Conservation (phyloP, 92 coral and sea anemone genomes). For the Palythoa heliodiscus region DNA sequence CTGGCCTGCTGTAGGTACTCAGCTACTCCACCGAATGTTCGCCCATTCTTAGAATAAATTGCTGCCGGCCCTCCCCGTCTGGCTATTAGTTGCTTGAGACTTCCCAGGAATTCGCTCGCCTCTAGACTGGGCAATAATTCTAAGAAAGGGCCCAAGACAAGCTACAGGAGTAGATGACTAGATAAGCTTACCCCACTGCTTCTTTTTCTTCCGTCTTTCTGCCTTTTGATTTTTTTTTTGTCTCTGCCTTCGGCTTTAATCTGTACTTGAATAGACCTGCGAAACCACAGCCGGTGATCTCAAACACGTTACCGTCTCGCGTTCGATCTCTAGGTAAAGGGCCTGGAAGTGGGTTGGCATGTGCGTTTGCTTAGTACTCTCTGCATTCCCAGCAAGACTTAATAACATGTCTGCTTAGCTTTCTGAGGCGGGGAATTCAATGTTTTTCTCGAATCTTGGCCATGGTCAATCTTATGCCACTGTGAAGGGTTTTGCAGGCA, state of each 20-base stretch:
- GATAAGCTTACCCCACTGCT: neutral
- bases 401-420: neutral
- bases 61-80: neutral
- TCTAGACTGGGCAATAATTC: neutral
- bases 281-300: neutral
- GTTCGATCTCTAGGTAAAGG: neutral
- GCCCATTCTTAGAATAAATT: neutral
- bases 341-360: neutral
- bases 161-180: neutral
- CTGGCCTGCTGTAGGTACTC: conserved; percentile 1
- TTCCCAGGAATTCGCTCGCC: neutral
- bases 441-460: neutral
- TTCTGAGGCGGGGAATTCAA: neutral
- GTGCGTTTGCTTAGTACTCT: neutral
- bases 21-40: neutral
- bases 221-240: neutral
- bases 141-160: neutral
- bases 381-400: conserved; percentile 2
- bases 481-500: neutral
- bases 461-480: neutral
- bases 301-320: neutral
- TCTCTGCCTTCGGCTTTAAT: neutral
- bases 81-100: neutral
- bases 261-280: conserved; percentile 12
- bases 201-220: neutral